Base-by-base conservation (phyloP, 2,888 invertebrate genomes). In the Cyclophora punctaria region DNA sequence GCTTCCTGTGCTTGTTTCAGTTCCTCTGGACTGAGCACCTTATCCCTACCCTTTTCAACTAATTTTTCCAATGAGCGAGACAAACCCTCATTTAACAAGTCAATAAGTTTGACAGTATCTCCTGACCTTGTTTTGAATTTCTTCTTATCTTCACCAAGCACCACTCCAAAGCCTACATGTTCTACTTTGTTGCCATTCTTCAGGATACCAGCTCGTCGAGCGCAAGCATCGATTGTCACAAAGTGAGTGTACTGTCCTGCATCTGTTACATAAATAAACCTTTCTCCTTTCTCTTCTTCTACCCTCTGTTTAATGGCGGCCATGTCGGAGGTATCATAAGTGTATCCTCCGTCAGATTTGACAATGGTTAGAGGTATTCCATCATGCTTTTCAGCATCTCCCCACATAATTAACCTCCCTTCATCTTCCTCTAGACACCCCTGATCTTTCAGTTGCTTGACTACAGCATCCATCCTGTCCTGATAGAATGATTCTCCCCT, bases 41-140 rank as follows among this genome's bases (percentile, higher is more conserved):
- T 92, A 63, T 98, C 94, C 44, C 98, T 90, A 48, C 92, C 96
- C 69, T 98, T 98, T 69, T 98, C 97, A 52, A 91, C 86, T 3
- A 99, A 87, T 77, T 96, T 98, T 42, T 94, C 94, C 53, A 93
- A 79, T 0, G 98, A 90, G 50, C 97, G 91, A 60, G 92, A 93
- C 46, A 98, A 73, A 20, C 96, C 99, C 90, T 99, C 99, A 65
- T 99, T 95, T 4, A 99, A 86, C 44, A 99, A 90, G 59, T 98
- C 95, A 4, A 91, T 90, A 4, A 99, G 89, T 63, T 95, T 93
- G 0, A 99, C 94, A 0, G 98, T 97, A 57, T 98, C 99, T 0
- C 99, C 99, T 2, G 98, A 98, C 45, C 99, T 91, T 1, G 99
- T 99, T 83, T 99, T 99, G 74, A 99, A 99, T 83, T 99, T 99